A percentile compares a stretch with the other conserved stretches of the same genome.
These are phyloP conservation scores for Labrus mixtus DNA, from an alignment of 2,113 vertebrate genomes.

Conservation along the genomic window DNA sequence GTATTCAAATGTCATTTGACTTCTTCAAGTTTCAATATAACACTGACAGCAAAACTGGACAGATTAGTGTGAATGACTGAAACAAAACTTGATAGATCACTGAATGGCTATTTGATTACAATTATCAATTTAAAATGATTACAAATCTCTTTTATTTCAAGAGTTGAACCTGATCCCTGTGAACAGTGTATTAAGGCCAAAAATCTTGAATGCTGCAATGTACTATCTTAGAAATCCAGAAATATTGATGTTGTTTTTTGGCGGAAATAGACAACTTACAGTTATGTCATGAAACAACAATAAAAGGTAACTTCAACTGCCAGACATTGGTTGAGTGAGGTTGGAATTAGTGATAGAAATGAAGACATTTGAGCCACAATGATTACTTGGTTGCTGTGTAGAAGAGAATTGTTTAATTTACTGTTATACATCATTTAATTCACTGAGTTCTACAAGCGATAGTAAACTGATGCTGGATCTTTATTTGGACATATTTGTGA, in stretches of 20 bases:
- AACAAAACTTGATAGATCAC: conserved; percentile 39
- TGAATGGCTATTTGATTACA: conserved; percentile 11
- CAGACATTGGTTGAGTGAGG: not conserved
- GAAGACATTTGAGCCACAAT: not conserved
- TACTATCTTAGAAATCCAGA: conserved; percentile 12
- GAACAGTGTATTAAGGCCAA: not conserved
- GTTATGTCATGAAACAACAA: not conserved
- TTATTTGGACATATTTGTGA: not conserved
- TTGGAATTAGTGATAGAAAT: not conserved
- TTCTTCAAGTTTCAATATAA: conserved; percentile 61
- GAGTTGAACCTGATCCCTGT: conserved; percentile 19
- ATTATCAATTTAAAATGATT: conserved; percentile 5
- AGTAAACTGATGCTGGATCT: not conserved
- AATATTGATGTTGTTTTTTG: not conserved
- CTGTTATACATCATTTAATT: not conserved
- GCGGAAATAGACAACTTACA: not conserved
- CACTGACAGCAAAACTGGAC: conserved; percentile 56
- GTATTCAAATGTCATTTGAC: conserved; percentile 53
- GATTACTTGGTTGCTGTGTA: not conserved
- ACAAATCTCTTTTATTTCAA: conserved; percentile 23
- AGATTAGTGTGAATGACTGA: conserved; percentile 24
- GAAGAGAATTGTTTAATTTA: conserved; percentile 1
- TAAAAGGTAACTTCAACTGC: not conserved
- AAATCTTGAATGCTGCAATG: not conserved
- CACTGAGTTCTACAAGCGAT: not conserved